A percentile compares a stretch with the other conserved stretches of the same genome.
Evolutionary conservation across 2,797 vertebrate genomes (phyloP).

Genomic region (Coregonus suidteri): DNA sequence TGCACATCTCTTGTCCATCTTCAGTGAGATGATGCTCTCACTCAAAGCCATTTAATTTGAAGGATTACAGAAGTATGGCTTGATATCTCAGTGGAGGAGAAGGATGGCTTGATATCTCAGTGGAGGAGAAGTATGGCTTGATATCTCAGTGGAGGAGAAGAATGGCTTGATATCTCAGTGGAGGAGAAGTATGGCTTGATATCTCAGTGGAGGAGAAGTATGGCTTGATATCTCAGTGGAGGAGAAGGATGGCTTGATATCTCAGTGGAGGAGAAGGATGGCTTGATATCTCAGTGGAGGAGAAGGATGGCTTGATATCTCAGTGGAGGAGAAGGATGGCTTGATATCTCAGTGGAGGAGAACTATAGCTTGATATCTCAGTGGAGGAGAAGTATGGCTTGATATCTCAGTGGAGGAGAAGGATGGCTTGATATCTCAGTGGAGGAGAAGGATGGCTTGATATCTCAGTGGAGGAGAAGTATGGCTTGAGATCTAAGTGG

Average conservation of each 20-base stretch:
- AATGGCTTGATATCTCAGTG: conserved; percentile 72
- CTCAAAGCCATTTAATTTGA: conserved; percentile 75
- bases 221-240: conserved; percentile 71
- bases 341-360: conserved; percentile 53
- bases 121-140: conserved; percentile 28
- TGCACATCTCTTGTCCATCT: conserved; percentile 67
- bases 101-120: conserved; percentile 74
- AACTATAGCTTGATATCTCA: conserved; percentile 74
- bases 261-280: conserved; percentile 69
- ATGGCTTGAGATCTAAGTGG: conserved; percentile 72
- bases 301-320: conserved; percentile 76
- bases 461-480: conserved; percentile 64
- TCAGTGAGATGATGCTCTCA: conserved; percentile 68
- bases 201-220: conserved; percentile 66
- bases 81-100: conserved; percentile 72
- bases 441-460: conserved; percentile 24
- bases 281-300: conserved; percentile 71
- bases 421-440: conserved; percentile 73
- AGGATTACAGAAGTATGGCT: conserved; percentile 75
- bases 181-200: conserved; percentile 23
- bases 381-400: conserved; percentile 34
- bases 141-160: conserved; percentile 62
- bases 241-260: conserved; percentile 10
- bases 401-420: conserved; percentile 61
- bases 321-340: conserved; percentile 42